phyloP scores from a whole-genome alignment of 1,140 invertebrate species.

The Drosophila neocordata region DNA sequence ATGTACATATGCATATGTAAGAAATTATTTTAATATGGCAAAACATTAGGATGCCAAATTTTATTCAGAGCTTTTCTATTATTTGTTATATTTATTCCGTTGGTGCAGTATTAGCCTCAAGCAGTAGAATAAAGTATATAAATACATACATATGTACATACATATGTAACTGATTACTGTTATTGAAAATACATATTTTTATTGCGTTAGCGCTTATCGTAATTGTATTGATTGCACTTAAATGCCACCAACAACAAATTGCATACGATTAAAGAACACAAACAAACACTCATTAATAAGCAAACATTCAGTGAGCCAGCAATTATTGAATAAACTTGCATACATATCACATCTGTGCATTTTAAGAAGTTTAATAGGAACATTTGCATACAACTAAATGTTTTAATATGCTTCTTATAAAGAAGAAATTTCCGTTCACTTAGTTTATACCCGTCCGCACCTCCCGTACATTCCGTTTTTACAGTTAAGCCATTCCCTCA shows the following conservation, averaged over 20 bases:
- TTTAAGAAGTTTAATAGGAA: neutral
- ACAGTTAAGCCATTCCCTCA: too few species aligned
- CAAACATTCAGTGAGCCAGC: neutral
- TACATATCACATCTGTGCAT: conserved; percentile 1
- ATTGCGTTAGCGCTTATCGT: neutral
- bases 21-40: too few species aligned
- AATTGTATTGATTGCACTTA: neutral
- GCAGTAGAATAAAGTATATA: neutral
- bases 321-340: conserved; percentile 9
- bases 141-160: too few species aligned
- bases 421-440: neutral
- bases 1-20: too few species aligned
- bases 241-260: conserved; percentile 5
- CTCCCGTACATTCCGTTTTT: too few species aligned
- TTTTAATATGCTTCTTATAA: neutral
- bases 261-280: neutral
- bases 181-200: neutral
- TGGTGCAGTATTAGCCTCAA: neutral
- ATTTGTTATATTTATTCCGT: neutral
- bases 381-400: neutral
- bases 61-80: neutral
- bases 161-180: neutral
- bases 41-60: neutral
- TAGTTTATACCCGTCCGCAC: too few species aligned
- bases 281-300: conserved; percentile 2